Base-by-base conservation (phyloP, 2,797 vertebrate genomes). In the Myotis planiceps region DNA sequence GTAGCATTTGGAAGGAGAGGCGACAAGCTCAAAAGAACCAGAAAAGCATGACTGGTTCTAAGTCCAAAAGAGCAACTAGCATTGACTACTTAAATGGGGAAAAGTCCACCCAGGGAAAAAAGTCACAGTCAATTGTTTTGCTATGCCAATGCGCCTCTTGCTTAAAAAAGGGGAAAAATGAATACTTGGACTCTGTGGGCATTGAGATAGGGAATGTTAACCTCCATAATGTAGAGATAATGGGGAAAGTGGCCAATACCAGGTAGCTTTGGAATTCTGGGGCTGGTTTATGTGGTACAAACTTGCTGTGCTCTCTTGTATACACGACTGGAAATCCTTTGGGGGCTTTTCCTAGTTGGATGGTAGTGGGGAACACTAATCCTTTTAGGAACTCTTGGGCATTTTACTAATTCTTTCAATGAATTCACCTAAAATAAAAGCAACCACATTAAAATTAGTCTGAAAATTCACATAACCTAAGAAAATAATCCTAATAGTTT, bases 91-190 rank as follows among this genome's bases (percentile, higher is more conserved):
- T 96, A 53, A 65, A 25, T 29, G 19, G 27, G 94, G 49, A n/a
- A 76, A 79, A 16, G 47, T 86, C 34, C 13, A 53, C 8, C 42
- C 39, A 19, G 34, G 68, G 29, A n/a, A 18, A 18, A 89, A 32
- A 74, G 27, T 23, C 3, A 1, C 2, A 45, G 53, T 16, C 4
- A 39, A 0, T 2, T 10, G 25, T 51, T 51, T 25, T 74, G 45
- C 34, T 60, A 37, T 19, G 85, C n/a, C 69, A n/a, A 32, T 74
- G 76, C 86, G 63, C n/a, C 21, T 88, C 45, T 81, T 90, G 65
- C 53, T 93, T 96, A 86, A 84, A 92, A 85, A 69, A 29, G 9
- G 19, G 60, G 8, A 81, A 82, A 85, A 94, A 90, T 81, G 49
- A 81, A 68, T 32, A 32, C 42, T 49, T 90, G 55, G 55, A 51